A percentile compares a stretch with the other conserved stretches of the same genome.
These are phyloP conservation scores for Morus bassanus DNA, from an alignment of 2,797 vertebrate genomes.

Conservation along the genomic window DNA sequence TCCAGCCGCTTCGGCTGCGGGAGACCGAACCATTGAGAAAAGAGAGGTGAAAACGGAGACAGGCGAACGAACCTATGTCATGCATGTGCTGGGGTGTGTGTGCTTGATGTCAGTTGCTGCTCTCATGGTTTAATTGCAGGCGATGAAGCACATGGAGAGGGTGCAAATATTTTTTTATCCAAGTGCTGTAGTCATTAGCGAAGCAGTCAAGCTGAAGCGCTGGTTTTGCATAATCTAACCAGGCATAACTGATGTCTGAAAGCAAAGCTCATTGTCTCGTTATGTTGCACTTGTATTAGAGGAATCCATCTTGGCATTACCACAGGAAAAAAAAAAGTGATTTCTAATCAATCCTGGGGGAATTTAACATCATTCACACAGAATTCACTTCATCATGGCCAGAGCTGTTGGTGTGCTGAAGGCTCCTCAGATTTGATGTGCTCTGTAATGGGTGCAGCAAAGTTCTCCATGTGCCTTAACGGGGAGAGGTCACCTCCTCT, in stretches of 20 bases:
- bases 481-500: fast-evolving
- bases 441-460: fast-evolving
- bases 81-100: fast-evolving
- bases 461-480: too few species aligned
- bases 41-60: fast-evolving
- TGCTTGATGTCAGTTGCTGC: fast-evolving
- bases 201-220: background rate
- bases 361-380: background rate
- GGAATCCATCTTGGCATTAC: background rate
- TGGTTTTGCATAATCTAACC: background rate
- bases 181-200: fast-evolving
- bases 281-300: fast-evolving
- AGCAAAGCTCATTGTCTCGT: fast-evolving
- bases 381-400: background rate
- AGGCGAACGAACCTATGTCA: fast-evolving
- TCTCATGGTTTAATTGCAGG: fast-evolving
- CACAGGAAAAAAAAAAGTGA: fast-evolving
- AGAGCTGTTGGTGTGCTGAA: fast-evolving
- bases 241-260: fast-evolving
- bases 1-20: fast-evolving
- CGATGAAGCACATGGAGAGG: fast-evolving
- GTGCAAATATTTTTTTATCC: too few species aligned
- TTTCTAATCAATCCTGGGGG: background rate
- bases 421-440: fast-evolving
- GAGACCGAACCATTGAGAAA: fast-evolving